Evolutionary conservation across 2,113 vertebrate species (phyloP), one percentile per base, ranked within the genome.

Genomic region (Periophthalmus modestus): DNA sequence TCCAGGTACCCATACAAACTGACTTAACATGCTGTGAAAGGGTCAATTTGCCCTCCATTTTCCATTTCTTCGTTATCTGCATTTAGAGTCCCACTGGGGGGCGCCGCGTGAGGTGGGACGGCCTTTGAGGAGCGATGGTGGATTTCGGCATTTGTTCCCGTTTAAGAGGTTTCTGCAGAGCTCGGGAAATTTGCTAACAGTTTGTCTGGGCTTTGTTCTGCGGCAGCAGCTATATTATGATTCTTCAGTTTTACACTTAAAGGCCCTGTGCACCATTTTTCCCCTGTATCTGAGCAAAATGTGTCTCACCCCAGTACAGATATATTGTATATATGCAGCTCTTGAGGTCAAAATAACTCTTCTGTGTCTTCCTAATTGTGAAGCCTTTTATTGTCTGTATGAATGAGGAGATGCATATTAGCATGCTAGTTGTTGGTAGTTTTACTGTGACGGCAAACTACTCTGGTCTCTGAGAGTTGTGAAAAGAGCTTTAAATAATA

Each of bases 21-120:
- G 91, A 94, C 90, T 76, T 78, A 94, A 92, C 97, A 95, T 84
- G 94, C 96, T 95, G 96, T 95, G 96, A 96, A 97, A 97, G 95
- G 95, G 95, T 96, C 96, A 96, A 97, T 98, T 97, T 96, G 96
- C 92, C 84, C 96, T 95, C 96, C 96, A 95, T 97, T 97, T 97
- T 96, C 95, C 95, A 96, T 95, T 96, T 95, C 95, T 89, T 93
- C 91, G 90, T 95, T 95, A 96, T 95, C 94, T 86, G 94, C 92
- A 93, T 96, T 95, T 95, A 93, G 81, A 92, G 70, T 92, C 96
- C 93, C 77, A 93, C 95, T 92, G 96, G 91, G 96, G 69, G 67
- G 84, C 94, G 95, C 94, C 88, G 91, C 82, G 88, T 85, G 88
- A 83, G 82, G 69, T 39, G 43, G 63, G 78, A 66, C 74, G 71